Evolutionary conservation across 2,888 invertebrate genomes (phyloP).

Genomic region (Caenorhabditis sp.): DNA sequence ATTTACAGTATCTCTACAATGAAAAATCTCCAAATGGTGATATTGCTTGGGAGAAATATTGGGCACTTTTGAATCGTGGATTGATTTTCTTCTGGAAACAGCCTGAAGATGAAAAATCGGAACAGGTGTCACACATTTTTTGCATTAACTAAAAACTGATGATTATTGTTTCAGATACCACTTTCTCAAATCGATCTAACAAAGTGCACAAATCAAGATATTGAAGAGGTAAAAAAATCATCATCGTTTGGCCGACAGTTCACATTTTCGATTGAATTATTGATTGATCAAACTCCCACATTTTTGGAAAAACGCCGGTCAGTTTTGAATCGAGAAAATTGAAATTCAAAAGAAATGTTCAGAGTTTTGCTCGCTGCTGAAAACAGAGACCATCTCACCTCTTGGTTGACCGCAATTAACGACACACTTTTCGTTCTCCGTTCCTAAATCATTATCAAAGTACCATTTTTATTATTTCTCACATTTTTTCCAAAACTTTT

Average conservation of each 20-base stretch:
- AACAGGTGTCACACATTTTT: constrained; percentile 41
- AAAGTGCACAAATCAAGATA: constrained; percentile 53
- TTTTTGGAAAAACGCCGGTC: constrained; percentile 54
- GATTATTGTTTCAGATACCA: constrained; percentile 17
- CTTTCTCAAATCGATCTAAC: constrained; percentile 53
- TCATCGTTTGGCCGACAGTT: constrained; percentile 1
- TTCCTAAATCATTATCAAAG: constrained; percentile 3
- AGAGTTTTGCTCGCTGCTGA: constrained; percentile 57
- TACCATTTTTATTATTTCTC: background rate
- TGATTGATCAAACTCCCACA: constrained; percentile 48
- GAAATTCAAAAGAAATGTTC: constrained; percentile 7
- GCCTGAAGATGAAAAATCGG: constrained; percentile 50
- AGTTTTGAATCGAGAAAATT: background rate
- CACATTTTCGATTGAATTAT: constrained; percentile 74
- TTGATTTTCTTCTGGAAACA: constrained; percentile 57
- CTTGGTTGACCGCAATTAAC: constrained; percentile 56
- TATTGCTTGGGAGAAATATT: constrained; percentile 52
- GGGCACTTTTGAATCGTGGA: constrained; percentile 58
- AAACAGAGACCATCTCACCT: constrained; percentile 35
- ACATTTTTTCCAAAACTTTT: background rate
- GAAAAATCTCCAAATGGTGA: constrained; percentile 37
- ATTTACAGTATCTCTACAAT: constrained; percentile 48
- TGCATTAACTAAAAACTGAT: too few species aligned
- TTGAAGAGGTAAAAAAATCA: constrained; percentile 27
- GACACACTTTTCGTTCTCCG: constrained; percentile 53